A percentile compares a stretch with the other conserved stretches of the same genome.
phyloP scores from a whole-genome alignment of 2,113 vertebrate species.

The Nothocercus julius region DNA sequence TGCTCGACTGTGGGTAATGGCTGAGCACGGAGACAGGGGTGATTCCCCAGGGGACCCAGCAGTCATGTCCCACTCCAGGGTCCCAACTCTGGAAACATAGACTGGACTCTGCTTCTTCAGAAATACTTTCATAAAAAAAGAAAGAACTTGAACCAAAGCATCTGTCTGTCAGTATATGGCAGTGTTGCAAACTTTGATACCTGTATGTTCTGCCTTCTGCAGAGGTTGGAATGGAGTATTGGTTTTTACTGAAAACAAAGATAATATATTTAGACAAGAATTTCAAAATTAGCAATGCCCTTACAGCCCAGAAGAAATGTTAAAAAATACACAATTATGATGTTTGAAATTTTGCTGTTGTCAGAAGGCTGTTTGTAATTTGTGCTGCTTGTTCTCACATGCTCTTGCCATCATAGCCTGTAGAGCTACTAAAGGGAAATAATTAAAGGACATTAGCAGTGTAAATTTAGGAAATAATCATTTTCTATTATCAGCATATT shows the following conservation, averaged over 20 bases:
- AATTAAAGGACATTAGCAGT: not conserved
- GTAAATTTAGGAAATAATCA: not conserved
- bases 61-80: not conserved
- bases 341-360: not conserved
- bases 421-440: not conserved
- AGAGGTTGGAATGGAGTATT: not conserved
- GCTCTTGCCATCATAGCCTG: not conserved
- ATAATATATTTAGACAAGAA: not conserved
- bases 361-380: not conserved
- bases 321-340: not conserved
- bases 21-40: not conserved
- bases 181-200: not conserved
- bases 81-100: not conserved
- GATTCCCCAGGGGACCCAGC: accelerated
- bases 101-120: not conserved
- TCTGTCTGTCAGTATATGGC: not conserved
- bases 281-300: not conserved
- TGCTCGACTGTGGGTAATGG: not conserved
- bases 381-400: not conserved
- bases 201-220: not conserved
- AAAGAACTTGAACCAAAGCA: not conserved
- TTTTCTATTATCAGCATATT: not conserved
- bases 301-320: not conserved
- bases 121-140: not conserved
- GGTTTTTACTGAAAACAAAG: not conserved